These are phyloP conservation scores for Calycopis cecrops DNA, from an alignment of 1,140 invertebrate genomes.

Conservation along the genomic window DNA sequence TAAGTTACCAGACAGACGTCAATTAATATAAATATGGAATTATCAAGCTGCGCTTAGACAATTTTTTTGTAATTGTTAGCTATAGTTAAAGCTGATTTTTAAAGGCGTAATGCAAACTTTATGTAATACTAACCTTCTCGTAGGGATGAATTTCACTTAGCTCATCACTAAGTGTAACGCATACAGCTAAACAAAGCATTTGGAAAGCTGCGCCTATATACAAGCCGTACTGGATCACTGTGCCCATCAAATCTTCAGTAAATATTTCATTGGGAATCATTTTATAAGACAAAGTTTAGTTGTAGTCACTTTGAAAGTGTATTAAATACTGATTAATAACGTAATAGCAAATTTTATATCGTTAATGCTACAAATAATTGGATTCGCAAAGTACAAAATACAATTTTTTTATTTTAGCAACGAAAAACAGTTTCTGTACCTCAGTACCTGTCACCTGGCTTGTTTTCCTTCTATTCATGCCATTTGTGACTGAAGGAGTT, in stretches of 20 bases:
- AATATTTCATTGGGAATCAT: constrained; percentile 69
- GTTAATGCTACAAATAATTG: too few relatives aligned
- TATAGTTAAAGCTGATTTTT: not conserved
- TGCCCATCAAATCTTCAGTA: constrained; percentile 79
- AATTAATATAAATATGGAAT: not conserved
- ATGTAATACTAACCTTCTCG: constrained; percentile 44
- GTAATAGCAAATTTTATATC: too few relatives aligned
- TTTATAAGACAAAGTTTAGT: constrained; percentile 15
- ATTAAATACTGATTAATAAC: too few relatives aligned
- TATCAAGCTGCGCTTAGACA: not conserved
- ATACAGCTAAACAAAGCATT: constrained; percentile 80
- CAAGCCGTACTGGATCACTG: constrained; percentile 79
- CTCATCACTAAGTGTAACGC: constrained; percentile 75
- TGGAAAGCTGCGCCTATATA: constrained; percentile 84
- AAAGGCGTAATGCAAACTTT: not conserved
- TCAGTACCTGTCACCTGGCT: too few relatives aligned
- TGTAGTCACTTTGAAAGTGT: too few relatives aligned
- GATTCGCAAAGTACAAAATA: too few relatives aligned
- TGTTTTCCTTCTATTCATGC: too few relatives aligned
- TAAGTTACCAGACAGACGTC: too few relatives aligned
- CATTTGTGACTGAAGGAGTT: too few relatives aligned
- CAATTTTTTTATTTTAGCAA: too few relatives aligned
- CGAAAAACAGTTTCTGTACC: too few relatives aligned
- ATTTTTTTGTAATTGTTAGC: not conserved
- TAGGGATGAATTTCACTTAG: constrained; percentile 55